phyloP scores from a whole-genome alignment of 2,113 vertebrate genomes.

The Gymnobelideus leadbeateri region DNA sequence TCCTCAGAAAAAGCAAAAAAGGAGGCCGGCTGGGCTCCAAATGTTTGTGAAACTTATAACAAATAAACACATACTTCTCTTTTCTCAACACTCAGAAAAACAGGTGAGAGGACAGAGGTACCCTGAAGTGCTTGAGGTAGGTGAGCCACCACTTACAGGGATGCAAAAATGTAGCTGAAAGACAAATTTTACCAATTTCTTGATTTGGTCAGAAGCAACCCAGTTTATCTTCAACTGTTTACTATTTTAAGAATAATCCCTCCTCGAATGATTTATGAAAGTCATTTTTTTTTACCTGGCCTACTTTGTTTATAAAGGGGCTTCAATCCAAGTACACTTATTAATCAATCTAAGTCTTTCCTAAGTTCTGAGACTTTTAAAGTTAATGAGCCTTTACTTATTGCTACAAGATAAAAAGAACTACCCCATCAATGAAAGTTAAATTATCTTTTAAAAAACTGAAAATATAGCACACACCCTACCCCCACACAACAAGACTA shows the following conservation, averaged over 20 bases:
- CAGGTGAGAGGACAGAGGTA: not conserved
- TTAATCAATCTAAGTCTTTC: not conserved
- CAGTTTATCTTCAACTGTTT: not conserved
- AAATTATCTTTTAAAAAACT: not conserved
- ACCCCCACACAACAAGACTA: not conserved
- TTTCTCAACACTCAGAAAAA: not conserved
- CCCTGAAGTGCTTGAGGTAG: not conserved
- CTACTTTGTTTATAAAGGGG: not conserved
- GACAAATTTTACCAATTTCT: not conserved
- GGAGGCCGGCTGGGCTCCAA: not conserved
- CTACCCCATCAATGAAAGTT: not conserved
- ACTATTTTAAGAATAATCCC: not conserved
- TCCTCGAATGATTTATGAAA: not conserved
- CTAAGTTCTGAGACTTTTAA: not conserved
- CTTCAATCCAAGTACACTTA: not conserved
- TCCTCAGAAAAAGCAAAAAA: not conserved
- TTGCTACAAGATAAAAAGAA: conserved; percentile 43
- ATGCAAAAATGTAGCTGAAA: not conserved
- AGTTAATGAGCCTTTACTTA: not conserved
- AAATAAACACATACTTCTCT: not conserved
- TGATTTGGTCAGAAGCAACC: not conserved
- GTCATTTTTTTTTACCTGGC: not conserved
- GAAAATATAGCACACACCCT: not conserved
- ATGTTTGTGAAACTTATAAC: not conserved
- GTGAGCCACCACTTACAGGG: not conserved